These are phyloP conservation scores for Ophioninae sp. DNA, from an alignment of 2,888 invertebrate species.

Conservation along the genomic window DNA sequence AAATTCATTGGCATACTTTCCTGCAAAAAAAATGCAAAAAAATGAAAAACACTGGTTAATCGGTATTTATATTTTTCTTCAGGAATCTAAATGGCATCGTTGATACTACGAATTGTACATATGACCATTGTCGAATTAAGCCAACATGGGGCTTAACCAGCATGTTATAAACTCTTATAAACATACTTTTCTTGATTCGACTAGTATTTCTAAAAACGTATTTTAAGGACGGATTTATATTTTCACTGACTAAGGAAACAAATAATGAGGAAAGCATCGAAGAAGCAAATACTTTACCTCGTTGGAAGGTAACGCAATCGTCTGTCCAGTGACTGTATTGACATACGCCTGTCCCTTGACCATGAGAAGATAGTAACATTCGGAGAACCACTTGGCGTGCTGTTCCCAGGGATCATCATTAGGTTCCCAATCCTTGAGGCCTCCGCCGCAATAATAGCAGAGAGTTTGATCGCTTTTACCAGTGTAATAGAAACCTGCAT, in stretches of 20 bases:
- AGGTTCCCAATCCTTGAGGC: conserved; percentile 95
- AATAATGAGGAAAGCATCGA: background rate
- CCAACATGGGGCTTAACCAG: too few species aligned
- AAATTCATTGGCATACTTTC: conserved; percentile 77
- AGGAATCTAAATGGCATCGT: background rate
- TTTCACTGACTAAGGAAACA: background rate
- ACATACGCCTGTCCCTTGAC: conserved; percentile 92
- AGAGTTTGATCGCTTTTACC: conserved; percentile 94
- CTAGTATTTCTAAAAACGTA: too few species aligned
- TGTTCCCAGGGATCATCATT: conserved; percentile 97
- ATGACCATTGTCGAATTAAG: too few species aligned
- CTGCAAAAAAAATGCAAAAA: conserved; percentile 67
- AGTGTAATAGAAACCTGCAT: conserved; percentile 96
- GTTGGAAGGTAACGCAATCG: conserved; percentile 79
- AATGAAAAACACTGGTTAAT: background rate
- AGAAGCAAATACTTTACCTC: conserved; percentile 71
- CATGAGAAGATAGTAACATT: conserved; percentile 91
- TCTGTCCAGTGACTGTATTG: conserved; percentile 84
- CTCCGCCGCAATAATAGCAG: conserved; percentile 97
- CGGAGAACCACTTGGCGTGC: conserved; percentile 96
- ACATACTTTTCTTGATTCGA: too few species aligned
- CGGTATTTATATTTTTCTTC: background rate
- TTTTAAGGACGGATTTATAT: too few species aligned
- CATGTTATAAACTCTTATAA: too few species aligned
- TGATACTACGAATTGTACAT: background rate